Evolutionary conservation across 2,888 invertebrate genomes (phyloP).

Genomic region (Drosophila robusta): DNA sequence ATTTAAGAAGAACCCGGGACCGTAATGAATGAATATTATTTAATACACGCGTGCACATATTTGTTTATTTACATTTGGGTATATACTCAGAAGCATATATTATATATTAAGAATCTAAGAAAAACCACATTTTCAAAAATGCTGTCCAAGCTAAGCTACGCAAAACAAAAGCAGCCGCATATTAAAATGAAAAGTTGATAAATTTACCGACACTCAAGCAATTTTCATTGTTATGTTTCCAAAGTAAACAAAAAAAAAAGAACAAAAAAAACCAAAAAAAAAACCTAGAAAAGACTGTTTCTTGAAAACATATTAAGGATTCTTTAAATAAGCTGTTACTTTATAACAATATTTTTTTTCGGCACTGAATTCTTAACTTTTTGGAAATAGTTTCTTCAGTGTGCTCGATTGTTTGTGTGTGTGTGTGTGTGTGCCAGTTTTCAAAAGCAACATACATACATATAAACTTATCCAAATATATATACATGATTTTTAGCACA

Average conservation of each 20-base stretch:
- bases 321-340: slow-evolving; percentile 31
- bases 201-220: slow-evolving; percentile 36
- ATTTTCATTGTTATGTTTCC: slow-evolving; percentile 60
- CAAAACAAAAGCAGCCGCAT: slow-evolving; percentile 25
- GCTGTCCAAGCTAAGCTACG: slow-evolving; percentile 59
- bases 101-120: slow-evolving; percentile 15
- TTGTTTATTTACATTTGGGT: slow-evolving; percentile 25
- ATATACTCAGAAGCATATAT: slow-evolving; percentile 16
- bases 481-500: slow-evolving; percentile 57
- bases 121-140: slow-evolving; percentile 38
- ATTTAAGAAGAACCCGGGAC: too few species aligned
- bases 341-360: slow-evolving; percentile 12
- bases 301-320: slow-evolving; percentile 44
- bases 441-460: neutral
- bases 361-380: slow-evolving; percentile 17
- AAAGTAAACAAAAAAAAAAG: slow-evolving; percentile 55
- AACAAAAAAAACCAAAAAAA: slow-evolving; percentile 29
- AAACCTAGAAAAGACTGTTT: slow-evolving; percentile 56
- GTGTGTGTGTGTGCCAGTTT: slow-evolving; percentile 5
- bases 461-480: slow-evolving; percentile 5
- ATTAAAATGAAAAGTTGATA: slow-evolving; percentile 3
- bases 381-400: slow-evolving; percentile 1
- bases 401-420: slow-evolving; percentile 7
- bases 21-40: neutral
- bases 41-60: slow-evolving; percentile 9